phyloP scores from a whole-genome alignment of 2,113 vertebrate genomes.

The Pogona vitticeps region DNA sequence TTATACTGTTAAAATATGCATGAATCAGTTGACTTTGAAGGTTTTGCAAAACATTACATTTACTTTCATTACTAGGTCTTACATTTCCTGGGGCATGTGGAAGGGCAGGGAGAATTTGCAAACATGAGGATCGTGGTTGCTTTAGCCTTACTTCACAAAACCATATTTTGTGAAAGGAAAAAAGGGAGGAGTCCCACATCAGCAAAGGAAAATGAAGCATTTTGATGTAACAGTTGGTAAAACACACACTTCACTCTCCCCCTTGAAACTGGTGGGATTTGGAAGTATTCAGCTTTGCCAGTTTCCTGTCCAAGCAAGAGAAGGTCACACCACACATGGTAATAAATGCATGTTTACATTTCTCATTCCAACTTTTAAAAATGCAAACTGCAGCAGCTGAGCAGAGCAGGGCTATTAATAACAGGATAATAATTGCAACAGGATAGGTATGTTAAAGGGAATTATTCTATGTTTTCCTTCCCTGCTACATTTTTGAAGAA shows the following conservation, averaged over 20 bases:
- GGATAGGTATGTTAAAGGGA: background rate
- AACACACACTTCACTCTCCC: background rate
- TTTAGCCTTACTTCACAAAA: background rate
- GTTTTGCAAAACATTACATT: conserved; percentile 37
- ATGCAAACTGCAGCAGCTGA: background rate
- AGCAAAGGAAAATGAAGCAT: background rate
- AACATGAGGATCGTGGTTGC: background rate
- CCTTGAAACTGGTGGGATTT: background rate
- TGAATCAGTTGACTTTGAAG: conserved; percentile 37
- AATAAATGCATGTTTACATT: background rate
- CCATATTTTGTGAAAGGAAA: background rate
- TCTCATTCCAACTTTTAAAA: background rate
- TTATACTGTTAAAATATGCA: conserved; percentile 43
- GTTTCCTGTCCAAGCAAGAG: too few relatives aligned
- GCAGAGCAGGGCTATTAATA: background rate
- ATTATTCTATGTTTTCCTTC: background rate
- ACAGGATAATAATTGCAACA: background rate
- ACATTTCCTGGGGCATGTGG: conserved; percentile 7
- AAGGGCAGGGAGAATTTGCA: conserved; percentile 9
- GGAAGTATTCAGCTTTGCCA: background rate
- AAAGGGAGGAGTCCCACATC: background rate
- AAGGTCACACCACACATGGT: background rate
- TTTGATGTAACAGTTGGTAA: background rate
- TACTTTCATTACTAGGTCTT: conserved; percentile 32
- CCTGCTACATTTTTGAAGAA: background rate